phyloP scores from a whole-genome alignment of 2,888 invertebrate genomes.

The Sceliomorpha sp. region DNA sequence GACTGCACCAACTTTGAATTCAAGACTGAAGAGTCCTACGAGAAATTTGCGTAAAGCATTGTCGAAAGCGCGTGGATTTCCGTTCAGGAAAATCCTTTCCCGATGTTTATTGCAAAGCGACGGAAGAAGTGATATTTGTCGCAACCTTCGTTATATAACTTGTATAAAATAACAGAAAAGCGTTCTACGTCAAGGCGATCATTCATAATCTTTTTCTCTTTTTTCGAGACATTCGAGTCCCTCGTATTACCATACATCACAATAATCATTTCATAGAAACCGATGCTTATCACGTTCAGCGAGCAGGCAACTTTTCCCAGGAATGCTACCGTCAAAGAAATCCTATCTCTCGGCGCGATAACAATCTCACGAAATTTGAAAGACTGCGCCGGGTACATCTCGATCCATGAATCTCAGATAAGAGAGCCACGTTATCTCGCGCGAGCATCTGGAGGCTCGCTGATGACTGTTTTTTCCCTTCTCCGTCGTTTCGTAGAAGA shows the following conservation, averaged over 20 bases:
- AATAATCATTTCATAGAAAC: slow-evolving; percentile 46
- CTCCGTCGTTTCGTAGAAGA: background rate
- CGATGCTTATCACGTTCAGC: slow-evolving; percentile 25
- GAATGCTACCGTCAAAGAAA: slow-evolving; percentile 50
- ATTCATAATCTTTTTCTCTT: slow-evolving; percentile 32
- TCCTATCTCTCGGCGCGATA: slow-evolving; percentile 38
- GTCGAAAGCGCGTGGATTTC: no score
- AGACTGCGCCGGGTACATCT: slow-evolving; percentile 41
- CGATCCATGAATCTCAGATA: slow-evolving; percentile 44
- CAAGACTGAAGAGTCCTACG: no score
- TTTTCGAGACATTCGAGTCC: slow-evolving; percentile 6
- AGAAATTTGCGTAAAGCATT: no score
- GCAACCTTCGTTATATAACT: no score
- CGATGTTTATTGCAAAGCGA: no score
- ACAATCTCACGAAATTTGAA: slow-evolving; percentile 48
- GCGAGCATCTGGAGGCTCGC: slow-evolving; percentile 22
- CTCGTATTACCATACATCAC: slow-evolving; percentile 20
- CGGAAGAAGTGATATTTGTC: no score
- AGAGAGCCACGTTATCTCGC: slow-evolving; percentile 33
- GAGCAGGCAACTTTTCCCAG: slow-evolving; percentile 31
- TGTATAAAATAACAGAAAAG: no score
- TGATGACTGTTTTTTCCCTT: slow-evolving; percentile 21
- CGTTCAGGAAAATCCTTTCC: no score
- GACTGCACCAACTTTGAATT: no score
- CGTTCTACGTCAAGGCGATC: slow-evolving; percentile 2